Percentiles rank a stretch among this genome's conserved stretches.
Evolutionary conservation across 2,113 vertebrate species (phyloP).

Genomic region (Crotalus tigris): DNA sequence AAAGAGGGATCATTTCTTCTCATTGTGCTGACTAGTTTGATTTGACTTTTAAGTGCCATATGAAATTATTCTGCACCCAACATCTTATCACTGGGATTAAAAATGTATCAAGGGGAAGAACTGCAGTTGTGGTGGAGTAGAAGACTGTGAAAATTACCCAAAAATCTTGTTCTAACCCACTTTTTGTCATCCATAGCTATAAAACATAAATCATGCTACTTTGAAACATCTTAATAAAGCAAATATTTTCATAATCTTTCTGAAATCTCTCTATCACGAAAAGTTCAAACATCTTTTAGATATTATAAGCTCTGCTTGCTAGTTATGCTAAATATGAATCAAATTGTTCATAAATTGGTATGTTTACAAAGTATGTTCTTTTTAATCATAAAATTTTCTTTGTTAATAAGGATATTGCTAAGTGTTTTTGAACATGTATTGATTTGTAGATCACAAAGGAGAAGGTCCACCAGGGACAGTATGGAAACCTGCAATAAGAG

Average conservation of each 20-base stretch:
- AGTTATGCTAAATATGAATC: slow-evolving; percentile 45
- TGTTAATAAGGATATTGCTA: slow-evolving; percentile 15
- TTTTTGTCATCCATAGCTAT: not conserved
- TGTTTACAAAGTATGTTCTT: slow-evolving; percentile 29
- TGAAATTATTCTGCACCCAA: not conserved
- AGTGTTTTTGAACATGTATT: not conserved
- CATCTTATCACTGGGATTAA: not conserved
- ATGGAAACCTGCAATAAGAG: slow-evolving; percentile 29
- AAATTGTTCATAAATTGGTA: slow-evolving; percentile 38
- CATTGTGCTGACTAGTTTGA: not conserved
- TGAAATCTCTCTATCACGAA: slow-evolving; percentile 45
- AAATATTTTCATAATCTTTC: slow-evolving; percentile 50
- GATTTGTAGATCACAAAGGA: slow-evolving; percentile 33
- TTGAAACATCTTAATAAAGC: slow-evolving; percentile 46
- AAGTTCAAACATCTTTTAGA: slow-evolving; percentile 61
- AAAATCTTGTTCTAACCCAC: not conserved
- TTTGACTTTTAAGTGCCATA: not conserved
- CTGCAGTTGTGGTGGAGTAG: not conserved
- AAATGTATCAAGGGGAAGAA: not conserved
- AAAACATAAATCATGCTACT: slow-evolving; percentile 33
- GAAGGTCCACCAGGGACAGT: slow-evolving; percentile 11
- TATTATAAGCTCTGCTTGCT: slow-evolving; percentile 47
- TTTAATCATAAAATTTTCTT: slow-evolving; percentile 41
- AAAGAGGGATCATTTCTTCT: not conserved
- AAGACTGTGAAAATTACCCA: not conserved